Evolutionary conservation across 2,113 vertebrate species (phyloP).

Genomic region (Gallinago jamesoni): DNA sequence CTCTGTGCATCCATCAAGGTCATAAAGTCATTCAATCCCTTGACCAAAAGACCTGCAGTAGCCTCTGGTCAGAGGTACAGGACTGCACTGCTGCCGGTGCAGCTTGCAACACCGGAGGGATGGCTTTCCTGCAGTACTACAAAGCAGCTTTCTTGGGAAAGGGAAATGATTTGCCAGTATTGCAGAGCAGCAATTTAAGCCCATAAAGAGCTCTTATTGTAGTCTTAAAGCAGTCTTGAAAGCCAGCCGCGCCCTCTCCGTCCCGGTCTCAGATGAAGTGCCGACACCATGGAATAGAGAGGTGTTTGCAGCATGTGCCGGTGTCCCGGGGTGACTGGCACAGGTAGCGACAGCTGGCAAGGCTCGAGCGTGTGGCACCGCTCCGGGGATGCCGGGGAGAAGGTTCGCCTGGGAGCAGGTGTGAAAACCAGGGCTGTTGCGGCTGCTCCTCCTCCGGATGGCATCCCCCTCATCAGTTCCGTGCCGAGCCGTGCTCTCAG

Average conservation of each 20-base stretch:
- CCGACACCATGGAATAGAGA: neutral
- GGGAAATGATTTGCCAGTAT: neutral
- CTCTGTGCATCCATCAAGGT: neutral
- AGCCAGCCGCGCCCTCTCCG: neutral
- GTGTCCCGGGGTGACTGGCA: neutral
- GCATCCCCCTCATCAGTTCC: neutral
- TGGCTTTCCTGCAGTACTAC: neutral
- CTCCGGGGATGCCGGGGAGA: neutral
- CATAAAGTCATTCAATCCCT: neutral
- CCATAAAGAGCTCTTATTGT: neutral
- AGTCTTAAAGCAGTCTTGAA: neutral
- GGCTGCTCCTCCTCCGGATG: neutral
- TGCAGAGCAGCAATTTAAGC: neutral
- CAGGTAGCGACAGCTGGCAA: neutral
- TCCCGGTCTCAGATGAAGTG: neutral
- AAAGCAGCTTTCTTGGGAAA: constrained; percentile 13
- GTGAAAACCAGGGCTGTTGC: neutral
- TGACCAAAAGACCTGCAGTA: neutral
- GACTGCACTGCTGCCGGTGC: neutral
- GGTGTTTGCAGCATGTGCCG: neutral
- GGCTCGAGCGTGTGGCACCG: accelerated
- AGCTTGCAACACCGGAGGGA: neutral
- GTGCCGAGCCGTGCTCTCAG: neutral
- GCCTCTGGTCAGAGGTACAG: neutral
- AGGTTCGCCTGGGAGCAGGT: neutral